A percentile compares a stretch with the other conserved stretches of the same genome.
phyloP scores from a whole-genome alignment of 2,888 invertebrate species.

The Sericinus montela region DNA sequence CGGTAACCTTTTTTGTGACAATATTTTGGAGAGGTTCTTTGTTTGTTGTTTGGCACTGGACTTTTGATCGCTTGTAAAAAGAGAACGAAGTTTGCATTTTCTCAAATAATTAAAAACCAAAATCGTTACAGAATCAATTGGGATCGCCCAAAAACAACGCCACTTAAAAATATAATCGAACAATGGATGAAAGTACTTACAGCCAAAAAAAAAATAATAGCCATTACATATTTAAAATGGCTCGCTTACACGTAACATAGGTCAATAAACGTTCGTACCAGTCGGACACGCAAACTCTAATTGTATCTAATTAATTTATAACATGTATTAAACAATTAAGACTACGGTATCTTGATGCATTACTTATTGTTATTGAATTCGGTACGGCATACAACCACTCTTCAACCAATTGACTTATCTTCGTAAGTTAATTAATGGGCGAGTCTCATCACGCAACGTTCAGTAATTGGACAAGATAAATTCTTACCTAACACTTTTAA shows the following conservation, averaged over 20 bases:
- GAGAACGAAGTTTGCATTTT: too few species aligned
- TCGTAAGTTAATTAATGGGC: slow-evolving; percentile 66
- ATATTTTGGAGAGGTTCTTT: too few species aligned
- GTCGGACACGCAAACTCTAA: slow-evolving; percentile 66
- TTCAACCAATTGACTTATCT: slow-evolving; percentile 74
- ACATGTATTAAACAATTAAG: slow-evolving; percentile 77
- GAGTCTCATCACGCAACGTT: slow-evolving; percentile 62
- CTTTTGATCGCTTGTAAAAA: too few species aligned
- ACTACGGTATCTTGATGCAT: slow-evolving; percentile 68
- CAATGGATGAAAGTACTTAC: slow-evolving; percentile 28
- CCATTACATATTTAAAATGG: slow-evolving; percentile 49
- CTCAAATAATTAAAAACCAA: too few species aligned
- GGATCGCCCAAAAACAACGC: neutral
- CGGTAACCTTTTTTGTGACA: too few species aligned
- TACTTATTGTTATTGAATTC: slow-evolving; percentile 64
- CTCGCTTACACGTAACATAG: slow-evolving; percentile 46
- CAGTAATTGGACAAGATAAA: slow-evolving; percentile 48
- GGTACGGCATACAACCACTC: slow-evolving; percentile 46
- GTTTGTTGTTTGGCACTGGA: too few species aligned
- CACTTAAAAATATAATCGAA: slow-evolving; percentile 20
- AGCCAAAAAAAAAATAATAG: slow-evolving; percentile 44
- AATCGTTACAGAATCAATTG: neutral
- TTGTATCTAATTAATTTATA: slow-evolving; percentile 77
- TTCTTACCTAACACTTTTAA: slow-evolving; percentile 16
- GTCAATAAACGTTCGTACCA: slow-evolving; percentile 44